Evolutionary conservation across 2,888 invertebrate genomes (phyloP).

Genomic region (Limnephilus lunatus): DNA sequence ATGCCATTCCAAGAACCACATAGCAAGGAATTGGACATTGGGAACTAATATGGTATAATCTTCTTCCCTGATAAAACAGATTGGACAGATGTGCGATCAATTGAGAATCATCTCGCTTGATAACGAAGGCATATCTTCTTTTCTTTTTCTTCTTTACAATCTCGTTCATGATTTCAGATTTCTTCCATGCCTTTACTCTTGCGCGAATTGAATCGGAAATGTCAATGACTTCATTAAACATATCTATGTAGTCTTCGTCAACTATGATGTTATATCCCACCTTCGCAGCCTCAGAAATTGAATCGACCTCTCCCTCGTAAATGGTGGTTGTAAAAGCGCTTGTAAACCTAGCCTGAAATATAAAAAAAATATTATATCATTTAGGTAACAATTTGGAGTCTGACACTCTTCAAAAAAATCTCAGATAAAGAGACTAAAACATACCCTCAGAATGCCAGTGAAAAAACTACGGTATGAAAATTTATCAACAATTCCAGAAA

Average conservation of each 20-base stretch:
- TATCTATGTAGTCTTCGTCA: constrained; percentile 34
- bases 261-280: constrained; percentile 25
- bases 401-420: too few species aligned
- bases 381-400: background rate
- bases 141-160: background rate
- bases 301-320: constrained; percentile 31
- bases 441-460: too few species aligned
- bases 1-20: constrained; percentile 6
- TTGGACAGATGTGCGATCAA: background rate
- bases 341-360: constrained; percentile 26
- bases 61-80: background rate
- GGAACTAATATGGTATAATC: constrained; percentile 12
- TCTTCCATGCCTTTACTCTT: constrained; percentile 16
- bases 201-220: background rate
- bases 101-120: background rate
- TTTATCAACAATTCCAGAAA: too few species aligned
- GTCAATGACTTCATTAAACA: background rate
- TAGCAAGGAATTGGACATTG: constrained; percentile 26
- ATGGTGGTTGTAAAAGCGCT: constrained; percentile 13
- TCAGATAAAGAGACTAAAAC: too few species aligned
- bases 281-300: constrained; percentile 2
- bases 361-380: background rate
- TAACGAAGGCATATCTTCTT: background rate
- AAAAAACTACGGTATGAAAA: too few species aligned
- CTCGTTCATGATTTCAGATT: background rate